Evolutionary conservation across 2,888 invertebrate species (phyloP), one percentile per base, ranked within the genome.

Genomic region (Coelopa pilipes): DNA sequence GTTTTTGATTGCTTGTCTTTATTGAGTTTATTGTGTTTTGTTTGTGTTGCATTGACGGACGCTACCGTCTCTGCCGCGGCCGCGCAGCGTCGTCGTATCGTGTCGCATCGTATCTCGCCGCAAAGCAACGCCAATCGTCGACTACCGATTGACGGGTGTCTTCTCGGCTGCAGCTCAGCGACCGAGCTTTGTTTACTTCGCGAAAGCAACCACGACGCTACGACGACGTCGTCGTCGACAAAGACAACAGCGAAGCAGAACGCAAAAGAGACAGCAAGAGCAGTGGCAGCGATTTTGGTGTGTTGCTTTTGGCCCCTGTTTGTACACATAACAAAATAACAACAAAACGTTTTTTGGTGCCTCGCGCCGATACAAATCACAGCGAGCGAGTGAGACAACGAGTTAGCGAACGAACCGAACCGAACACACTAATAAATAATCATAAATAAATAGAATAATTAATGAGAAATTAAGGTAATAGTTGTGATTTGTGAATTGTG

Each of bases 391-490:
- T 7, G 34, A 34, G n/a, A n/a, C n/a, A n/a, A 34, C 34, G 34
- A 34, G 53, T 11, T 2, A 53, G n/a, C 53, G 15, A 53, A 9
- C 46, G 49, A 46, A 45, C 45, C 45, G 47, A 19, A 46, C 46
- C 24, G 55, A 53, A 65, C 55, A 34, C 34, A 19, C 53, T 21
- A 46, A 24, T 24, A 71, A 71, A 49, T 46, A 63, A 63, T 65
- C 55, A 55, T 63, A 71, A 71, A 65, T 65, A 65, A 65, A 65
- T 46, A 71, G 46, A n/a, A 63, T 55, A 63, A 71, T 71, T 71
- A 71, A 71, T 71, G 19, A 71, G 49, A 53, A 60, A 60, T 71
- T 71, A 71, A 71, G 71, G 65, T 71, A 65, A 71, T 71, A n/a
- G 71, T 46, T 66, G 63, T 59, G 65, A 71, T 71, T 71, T 71